Evolutionary conservation across 2,797 vertebrate genomes (phyloP).

Genomic region (Otolemur crassicaudatus): DNA sequence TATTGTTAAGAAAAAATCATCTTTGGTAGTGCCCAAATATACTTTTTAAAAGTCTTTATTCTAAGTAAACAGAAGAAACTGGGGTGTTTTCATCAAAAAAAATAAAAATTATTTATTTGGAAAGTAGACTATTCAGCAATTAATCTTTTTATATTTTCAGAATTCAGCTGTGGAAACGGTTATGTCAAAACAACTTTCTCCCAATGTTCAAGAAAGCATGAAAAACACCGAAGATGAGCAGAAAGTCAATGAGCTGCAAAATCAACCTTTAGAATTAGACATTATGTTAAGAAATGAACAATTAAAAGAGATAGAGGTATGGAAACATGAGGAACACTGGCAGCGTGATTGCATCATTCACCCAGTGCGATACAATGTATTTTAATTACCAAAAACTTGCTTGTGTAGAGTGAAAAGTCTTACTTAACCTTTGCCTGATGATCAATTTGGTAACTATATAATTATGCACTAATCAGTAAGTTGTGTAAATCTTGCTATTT

Average conservation of each 20-base stretch:
- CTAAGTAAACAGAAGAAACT: constrained; percentile 32
- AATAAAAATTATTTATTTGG: constrained; percentile 66
- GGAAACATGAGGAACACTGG: constrained; percentile 77
- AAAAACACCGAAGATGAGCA: constrained; percentile 88
- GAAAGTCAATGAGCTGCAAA: constrained; percentile 90
- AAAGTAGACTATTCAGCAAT: constrained; percentile 65
- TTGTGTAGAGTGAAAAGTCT: constrained; percentile 74
- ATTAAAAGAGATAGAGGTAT: constrained; percentile 93
- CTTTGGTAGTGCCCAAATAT: not conserved
- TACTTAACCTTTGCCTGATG: constrained; percentile 77
- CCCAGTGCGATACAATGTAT: constrained; percentile 71
- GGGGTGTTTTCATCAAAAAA: constrained; percentile 64
- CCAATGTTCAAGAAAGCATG: constrained; percentile 84
- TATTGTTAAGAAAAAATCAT: constrained; percentile 2
- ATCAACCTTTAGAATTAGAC: constrained; percentile 89
- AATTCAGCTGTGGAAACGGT: constrained; percentile 71
- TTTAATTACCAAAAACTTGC: constrained; percentile 79
- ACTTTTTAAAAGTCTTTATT: constrained; percentile 49
- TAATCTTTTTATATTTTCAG: constrained; percentile 83
- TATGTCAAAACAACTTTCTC: constrained; percentile 79
- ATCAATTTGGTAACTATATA: constrained; percentile 81
- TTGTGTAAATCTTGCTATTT: constrained; percentile 73
- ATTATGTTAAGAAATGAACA: constrained; percentile 90
- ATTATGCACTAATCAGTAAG: constrained; percentile 80
- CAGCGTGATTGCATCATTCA: constrained; percentile 72